These are phyloP conservation scores for Aplocera efformata DNA, from an alignment of 2,888 invertebrate species.

Conservation along the genomic window DNA sequence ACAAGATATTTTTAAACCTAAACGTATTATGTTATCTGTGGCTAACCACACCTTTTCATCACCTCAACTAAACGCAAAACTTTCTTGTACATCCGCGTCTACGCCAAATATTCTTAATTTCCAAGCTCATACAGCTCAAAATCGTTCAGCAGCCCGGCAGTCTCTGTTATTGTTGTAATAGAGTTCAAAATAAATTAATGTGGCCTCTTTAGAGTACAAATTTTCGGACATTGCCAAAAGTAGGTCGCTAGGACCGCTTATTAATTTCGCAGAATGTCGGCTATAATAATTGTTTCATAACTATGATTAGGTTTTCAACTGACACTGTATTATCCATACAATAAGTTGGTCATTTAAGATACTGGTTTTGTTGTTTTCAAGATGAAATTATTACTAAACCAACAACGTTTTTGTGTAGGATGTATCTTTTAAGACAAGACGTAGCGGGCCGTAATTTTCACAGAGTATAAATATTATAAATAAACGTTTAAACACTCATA, in stretches of 20 bases:
- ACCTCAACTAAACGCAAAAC: constrained; percentile 17
- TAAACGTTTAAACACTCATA: too few species aligned
- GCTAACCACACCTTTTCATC: constrained; percentile 22
- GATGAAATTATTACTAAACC: too few species aligned
- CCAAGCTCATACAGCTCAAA: constrained; percentile 9
- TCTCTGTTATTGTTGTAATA: constrained; percentile 2
- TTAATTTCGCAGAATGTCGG: constrained; percentile 25
- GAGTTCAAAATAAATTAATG: constrained; percentile 6
- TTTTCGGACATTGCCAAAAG: constrained; percentile 25
- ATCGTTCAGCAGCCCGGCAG: neutral
- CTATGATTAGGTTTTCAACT: constrained; percentile 10
- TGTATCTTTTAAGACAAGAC: too few species aligned
- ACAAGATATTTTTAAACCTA: too few species aligned
- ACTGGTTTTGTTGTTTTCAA: too few species aligned
- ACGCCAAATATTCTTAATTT: constrained; percentile 13
- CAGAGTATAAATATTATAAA: too few species aligned
- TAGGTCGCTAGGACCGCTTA: constrained; percentile 28
- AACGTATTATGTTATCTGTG: too few species aligned
- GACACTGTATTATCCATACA: constrained; percentile 3
- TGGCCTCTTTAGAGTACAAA: constrained; percentile 6
- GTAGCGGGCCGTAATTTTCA: too few species aligned
- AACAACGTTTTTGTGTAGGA: too few species aligned
- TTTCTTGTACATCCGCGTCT: constrained; percentile 26
- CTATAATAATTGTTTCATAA: constrained; percentile 25
- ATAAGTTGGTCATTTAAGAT: too few species aligned